Conservation (phyloP, 2,113 vertebrate genomes). For the Porphyrio hochstetteri region DNA sequence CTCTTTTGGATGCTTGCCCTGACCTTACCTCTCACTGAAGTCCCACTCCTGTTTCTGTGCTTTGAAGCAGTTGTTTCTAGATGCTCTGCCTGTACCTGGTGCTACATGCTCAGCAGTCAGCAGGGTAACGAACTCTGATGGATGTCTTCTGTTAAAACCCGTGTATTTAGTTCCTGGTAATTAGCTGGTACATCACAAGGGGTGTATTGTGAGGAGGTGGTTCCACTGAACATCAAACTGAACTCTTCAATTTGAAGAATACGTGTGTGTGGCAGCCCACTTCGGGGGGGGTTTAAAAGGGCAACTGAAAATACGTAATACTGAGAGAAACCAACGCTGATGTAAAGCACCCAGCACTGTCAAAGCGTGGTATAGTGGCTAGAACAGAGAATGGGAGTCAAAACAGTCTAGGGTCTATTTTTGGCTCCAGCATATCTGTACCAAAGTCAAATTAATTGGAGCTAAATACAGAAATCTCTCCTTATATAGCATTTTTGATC, state of each 20-base stretch:
- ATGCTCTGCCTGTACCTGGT: not conserved
- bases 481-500: slow-evolving; percentile 45
- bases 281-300: slow-evolving; percentile 17
- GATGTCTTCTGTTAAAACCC: not conserved
- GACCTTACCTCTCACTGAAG: not conserved
- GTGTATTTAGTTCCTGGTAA: not conserved
- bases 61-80: not conserved
- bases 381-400: slow-evolving; percentile 14
- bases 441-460: slow-evolving; percentile 43
- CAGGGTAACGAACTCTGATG: not conserved
- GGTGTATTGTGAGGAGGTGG: not conserved
- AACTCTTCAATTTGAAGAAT: not conserved
- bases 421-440: slow-evolving; percentile 13
- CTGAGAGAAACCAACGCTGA: not conserved
- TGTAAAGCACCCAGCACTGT: not conserved
- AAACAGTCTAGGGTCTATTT: slow-evolving; percentile 31
- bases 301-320: not conserved
- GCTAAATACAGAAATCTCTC: slow-evolving; percentile 42
- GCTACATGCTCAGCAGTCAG: not conserved
- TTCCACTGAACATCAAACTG: not conserved
- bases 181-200: not conserved
- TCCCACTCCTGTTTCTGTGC: not conserved
- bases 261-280: not conserved
- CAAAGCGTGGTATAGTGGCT: not conserved
- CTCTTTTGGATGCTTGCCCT: not conserved